phyloP scores from a whole-genome alignment of 2,113 vertebrate genomes.

The Choloepus hoffmanni region DNA sequence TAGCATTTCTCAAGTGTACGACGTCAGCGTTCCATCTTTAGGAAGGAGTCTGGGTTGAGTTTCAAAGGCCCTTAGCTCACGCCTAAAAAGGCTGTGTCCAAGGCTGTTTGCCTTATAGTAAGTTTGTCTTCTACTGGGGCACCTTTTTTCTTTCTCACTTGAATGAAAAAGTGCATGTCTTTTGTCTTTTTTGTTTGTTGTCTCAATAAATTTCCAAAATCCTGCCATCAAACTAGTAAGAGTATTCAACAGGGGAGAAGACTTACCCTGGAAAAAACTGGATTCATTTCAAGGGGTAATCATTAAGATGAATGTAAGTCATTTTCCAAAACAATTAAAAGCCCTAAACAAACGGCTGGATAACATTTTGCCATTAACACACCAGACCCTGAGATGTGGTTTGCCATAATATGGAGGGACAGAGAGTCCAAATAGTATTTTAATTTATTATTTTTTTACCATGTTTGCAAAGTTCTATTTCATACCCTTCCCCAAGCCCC shows the following conservation, averaged over 20 bases:
- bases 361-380: background rate
- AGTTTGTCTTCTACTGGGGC: conserved; percentile 40
- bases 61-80: conserved; percentile 68
- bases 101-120: background rate
- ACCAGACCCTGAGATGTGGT: rapidly evolving
- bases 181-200: background rate
- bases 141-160: background rate
- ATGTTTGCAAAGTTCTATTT: background rate
- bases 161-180: background rate
- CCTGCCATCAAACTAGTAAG: background rate
- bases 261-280: background rate
- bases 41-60: conserved; percentile 67
- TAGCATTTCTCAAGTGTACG: conserved; percentile 33
- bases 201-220: conserved; percentile 3
- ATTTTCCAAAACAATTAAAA: background rate
- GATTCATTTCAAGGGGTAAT: background rate
- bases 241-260: background rate
- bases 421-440: background rate
- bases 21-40: conserved; percentile 51
- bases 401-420: rapidly evolving
- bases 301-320: background rate
- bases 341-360: background rate
- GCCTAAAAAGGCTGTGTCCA: conserved; percentile 48
- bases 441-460: background rate
- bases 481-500: background rate